phyloP scores from a whole-genome alignment of 1,140 invertebrate species.

The Pachyrhynchus sulphureomaculatus region DNA sequence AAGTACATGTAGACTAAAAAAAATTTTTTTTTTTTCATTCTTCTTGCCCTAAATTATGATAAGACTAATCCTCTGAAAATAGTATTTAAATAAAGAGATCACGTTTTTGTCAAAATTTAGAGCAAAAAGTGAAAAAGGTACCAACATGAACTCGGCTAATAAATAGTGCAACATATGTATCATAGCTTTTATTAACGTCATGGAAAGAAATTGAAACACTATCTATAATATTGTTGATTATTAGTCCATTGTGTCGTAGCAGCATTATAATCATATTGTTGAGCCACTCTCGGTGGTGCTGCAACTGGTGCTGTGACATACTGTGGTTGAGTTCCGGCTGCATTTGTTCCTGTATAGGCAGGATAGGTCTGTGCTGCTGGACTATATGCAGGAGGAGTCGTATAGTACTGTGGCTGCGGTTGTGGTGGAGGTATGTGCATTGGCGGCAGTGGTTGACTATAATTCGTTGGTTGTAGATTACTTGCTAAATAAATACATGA shows the following conservation, averaged over 20 bases:
- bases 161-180: too few relatives aligned
- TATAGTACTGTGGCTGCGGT: conserved; percentile 44
- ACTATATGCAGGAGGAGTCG: conserved; percentile 43
- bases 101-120: too few relatives aligned
- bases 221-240: conserved; percentile 50
- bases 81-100: too few relatives aligned
- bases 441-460: conserved; percentile 44
- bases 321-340: conserved; percentile 33
- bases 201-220: conserved; percentile 13
- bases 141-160: too few relatives aligned
- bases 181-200: too few relatives aligned
- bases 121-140: too few relatives aligned
- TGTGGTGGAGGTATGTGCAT: conserved; percentile 50
- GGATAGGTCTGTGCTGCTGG: conserved; percentile 39
- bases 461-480: conserved; percentile 30
- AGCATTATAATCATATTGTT: conserved; percentile 48
- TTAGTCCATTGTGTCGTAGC: conserved; percentile 48
- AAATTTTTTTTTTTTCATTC: too few relatives aligned
- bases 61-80: too few relatives aligned
- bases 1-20: too few relatives aligned
- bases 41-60: too few relatives aligned
- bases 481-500: neutral
- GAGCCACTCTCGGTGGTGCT: conserved; percentile 31
- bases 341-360: conserved; percentile 35
- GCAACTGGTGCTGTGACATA: conserved; percentile 37